Evolutionary conservation across 2,888 invertebrate genomes (phyloP).

Genomic region (Myopa testacea): DNA sequence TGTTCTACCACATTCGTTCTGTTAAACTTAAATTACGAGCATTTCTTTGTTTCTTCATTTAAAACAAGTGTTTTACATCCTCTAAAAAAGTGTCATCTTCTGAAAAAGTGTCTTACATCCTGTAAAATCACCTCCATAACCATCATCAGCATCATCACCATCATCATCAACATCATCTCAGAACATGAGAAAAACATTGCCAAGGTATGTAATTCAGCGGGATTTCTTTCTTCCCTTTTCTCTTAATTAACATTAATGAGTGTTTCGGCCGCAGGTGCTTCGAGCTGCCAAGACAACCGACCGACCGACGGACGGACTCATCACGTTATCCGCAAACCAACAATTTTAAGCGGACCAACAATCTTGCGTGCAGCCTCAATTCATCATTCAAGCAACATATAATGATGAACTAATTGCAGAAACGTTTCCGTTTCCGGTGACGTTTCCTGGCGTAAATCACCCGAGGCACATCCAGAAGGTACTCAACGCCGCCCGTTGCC

Average conservation of each 20-base stretch:
- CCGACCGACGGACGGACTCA: not conserved
- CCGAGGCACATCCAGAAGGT: not conserved
- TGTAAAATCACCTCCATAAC: no score
- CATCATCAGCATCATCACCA: no score
- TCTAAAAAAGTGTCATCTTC: no score
- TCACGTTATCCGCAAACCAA: not conserved
- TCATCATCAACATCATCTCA: not conserved
- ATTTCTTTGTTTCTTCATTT: no score
- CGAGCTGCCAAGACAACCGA: not conserved
- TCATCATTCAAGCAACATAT: conserved; percentile 12
- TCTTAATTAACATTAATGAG: conserved; percentile 34
- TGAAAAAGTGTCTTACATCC: no score
- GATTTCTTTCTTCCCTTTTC: conserved; percentile 7
- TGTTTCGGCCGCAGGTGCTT: conserved; percentile 16
- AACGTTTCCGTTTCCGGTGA: conserved; percentile 20
- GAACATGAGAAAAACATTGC: not conserved
- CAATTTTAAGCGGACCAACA: not conserved
- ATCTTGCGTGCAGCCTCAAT: not conserved
- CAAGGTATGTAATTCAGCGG: not conserved
- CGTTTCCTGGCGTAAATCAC: not conserved
- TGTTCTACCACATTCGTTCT: no score
- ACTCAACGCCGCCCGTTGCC: not conserved
- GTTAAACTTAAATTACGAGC: no score
- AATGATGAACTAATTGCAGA: conserved; percentile 19
- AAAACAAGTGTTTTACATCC: no score